Percentiles rank a stretch among this genome's conserved stretches.
Conservation (phyloP, 2,113 vertebrate species). For the Dinomys branickii region DNA sequence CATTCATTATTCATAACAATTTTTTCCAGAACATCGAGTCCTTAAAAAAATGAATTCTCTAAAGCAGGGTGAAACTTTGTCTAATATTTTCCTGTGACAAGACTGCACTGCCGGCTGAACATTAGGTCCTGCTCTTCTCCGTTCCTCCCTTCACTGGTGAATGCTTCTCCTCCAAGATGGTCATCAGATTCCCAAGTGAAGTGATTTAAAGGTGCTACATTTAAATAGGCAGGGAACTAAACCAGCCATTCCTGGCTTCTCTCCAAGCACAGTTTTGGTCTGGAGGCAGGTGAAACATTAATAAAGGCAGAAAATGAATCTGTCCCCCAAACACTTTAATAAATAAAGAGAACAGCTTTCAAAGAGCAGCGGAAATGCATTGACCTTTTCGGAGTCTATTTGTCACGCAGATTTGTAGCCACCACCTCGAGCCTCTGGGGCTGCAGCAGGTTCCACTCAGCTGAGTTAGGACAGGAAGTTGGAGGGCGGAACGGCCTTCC, state of each 20-base stretch:
- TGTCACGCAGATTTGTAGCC: conserved; percentile 43
- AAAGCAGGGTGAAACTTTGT: conserved; percentile 12
- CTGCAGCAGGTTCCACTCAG: conserved; percentile 47
- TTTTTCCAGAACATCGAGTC: background rate
- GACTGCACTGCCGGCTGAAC: background rate
- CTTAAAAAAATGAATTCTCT: conserved; percentile 36
- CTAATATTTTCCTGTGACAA: background rate
- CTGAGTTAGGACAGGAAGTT: conserved; percentile 62
- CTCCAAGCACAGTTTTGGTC: conserved; percentile 21
- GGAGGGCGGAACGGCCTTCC: conserved; percentile 12
- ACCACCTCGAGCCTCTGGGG: background rate
- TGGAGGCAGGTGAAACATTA: conserved; percentile 49
- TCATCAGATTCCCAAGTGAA: conserved; percentile 54
- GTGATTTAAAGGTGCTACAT: background rate
- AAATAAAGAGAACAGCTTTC: conserved; percentile 56
- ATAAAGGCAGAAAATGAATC: conserved; percentile 49
- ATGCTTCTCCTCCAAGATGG: background rate
- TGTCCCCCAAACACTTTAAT: conserved; percentile 49
- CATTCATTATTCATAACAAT: conserved; percentile 65
- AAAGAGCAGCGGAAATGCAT: conserved; percentile 50
- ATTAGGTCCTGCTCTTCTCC: background rate
- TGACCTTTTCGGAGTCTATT: conserved; percentile 63
- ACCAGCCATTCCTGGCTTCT: background rate
- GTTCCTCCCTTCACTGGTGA: background rate
- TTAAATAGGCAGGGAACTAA: background rate